Conservation (phyloP, 2,888 invertebrate species). For the Germaria angustata region DNA sequence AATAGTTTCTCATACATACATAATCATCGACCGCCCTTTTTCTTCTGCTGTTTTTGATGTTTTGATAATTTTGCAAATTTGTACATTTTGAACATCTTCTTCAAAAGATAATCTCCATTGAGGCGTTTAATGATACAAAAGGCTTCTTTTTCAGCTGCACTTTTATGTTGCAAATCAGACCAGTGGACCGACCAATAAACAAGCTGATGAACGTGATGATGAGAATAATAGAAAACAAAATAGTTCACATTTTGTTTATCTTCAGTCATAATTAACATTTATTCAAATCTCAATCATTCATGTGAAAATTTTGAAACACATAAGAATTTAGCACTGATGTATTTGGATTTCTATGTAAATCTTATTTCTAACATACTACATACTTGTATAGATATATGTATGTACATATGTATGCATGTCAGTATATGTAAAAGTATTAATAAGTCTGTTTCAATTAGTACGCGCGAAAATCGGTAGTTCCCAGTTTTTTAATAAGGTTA, state of each 20-base stretch:
- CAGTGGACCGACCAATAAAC: background rate
- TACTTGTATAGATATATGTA: no score
- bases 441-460: no score
- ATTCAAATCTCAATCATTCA: conserved; percentile 39
- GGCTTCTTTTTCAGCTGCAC: conserved; percentile 43
- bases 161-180: background rate
- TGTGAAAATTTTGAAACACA: conserved; percentile 44
- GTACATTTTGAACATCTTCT: conserved; percentile 27
- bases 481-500: no score
- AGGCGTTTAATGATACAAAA: conserved; percentile 52
- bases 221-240: conserved; percentile 16
- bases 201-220: background rate
- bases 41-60: background rate
- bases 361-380: no score
- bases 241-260: conserved; percentile 38
- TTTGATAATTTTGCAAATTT: conserved; percentile 43
- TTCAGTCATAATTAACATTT: conserved; percentile 49
- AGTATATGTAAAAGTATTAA: background rate
- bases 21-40: conserved; percentile 2
- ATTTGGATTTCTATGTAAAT: no score
- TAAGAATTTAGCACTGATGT: no score
- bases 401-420: no score
- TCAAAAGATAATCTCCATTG: conserved; percentile 52
- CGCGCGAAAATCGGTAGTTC: no score
- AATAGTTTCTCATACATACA: conserved; percentile 34